Percentiles rank a stretch among this genome's conserved stretches.
These are phyloP conservation scores for Conomelus anceps DNA, from an alignment of 2,888 invertebrate species.

Conservation along the genomic window DNA sequence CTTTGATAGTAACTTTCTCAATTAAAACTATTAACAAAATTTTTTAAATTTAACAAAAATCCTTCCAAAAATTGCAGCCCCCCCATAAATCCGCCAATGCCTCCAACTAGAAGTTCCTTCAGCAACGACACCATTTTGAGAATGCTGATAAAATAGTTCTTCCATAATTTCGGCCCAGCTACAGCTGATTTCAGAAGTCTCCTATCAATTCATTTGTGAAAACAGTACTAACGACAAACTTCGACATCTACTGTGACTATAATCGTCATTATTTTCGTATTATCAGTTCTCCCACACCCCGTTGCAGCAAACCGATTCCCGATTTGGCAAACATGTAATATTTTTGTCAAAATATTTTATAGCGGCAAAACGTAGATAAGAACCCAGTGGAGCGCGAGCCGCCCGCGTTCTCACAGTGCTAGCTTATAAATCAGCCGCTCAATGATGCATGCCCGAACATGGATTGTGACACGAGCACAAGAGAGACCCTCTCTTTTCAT, in stretches of 20 bases:
- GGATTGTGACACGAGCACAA: neutral
- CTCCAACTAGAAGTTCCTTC: no score
- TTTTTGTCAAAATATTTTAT: constrained; percentile 14
- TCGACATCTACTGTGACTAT: neutral
- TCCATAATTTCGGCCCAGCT: neutral
- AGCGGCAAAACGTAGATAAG: neutral
- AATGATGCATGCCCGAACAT: constrained; percentile 4
- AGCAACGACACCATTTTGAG: no score
- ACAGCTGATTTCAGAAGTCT: neutral
- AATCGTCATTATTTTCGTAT: neutral
- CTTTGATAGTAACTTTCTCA: no score
- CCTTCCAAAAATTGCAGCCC: no score
- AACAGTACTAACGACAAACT: neutral
- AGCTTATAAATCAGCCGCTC: neutral
- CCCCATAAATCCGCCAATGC: no score
- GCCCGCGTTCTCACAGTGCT: neutral
- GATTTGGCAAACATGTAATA: constrained; percentile 6
- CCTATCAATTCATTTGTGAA: neutral
- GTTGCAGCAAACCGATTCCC: neutral
- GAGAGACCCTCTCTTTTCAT: neutral
- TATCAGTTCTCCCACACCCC: neutral
- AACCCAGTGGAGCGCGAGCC: neutral
- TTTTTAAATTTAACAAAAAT: no score
- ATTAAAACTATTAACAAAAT: no score
- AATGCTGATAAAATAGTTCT: neutral